phyloP scores from a whole-genome alignment of 2,797 vertebrate genomes.

The Botia almorhae region DNA sequence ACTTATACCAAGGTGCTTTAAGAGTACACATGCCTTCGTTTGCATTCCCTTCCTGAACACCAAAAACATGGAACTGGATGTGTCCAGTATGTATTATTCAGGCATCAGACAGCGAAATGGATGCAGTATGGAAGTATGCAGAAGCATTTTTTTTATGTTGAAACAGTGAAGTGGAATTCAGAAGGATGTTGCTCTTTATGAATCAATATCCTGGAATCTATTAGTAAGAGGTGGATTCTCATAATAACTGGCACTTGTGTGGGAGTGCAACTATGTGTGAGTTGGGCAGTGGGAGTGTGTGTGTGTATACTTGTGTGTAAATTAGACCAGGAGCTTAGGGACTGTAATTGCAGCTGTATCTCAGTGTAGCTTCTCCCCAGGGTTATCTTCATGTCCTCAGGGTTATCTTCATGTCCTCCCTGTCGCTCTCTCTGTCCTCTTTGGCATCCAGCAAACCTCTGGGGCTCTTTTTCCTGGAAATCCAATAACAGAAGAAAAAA shows the following conservation, averaged over 20 bases:
- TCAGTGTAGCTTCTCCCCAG: constrained; percentile 56
- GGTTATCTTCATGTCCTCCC: constrained; percentile 61
- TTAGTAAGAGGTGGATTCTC: not conserved
- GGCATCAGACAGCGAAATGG: not conserved
- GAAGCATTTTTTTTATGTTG: not conserved
- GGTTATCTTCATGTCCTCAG: constrained; percentile 60
- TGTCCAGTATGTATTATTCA: constrained; percentile 23
- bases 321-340: constrained; percentile 74
- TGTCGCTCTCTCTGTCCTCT: constrained; percentile 16
- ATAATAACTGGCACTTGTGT: not conserved
- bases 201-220: constrained; percentile 2
- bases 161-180: not conserved
- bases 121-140: not conserved
- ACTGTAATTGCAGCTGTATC: constrained; percentile 73
- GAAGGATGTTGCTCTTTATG: not conserved
- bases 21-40: not conserved
- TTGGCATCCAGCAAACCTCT: constrained; percentile 2
- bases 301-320: constrained; percentile 44
- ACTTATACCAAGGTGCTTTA: constrained; percentile 6
- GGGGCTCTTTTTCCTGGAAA: constrained; percentile 14
- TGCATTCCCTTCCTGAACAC: not conserved
- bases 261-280: not conserved
- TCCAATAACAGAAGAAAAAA: not conserved
- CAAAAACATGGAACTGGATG: not conserved
- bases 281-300: constrained; percentile 27